Conservation (phyloP, 2,113 vertebrate species). For the Chloropsis cyanopogon region DNA sequence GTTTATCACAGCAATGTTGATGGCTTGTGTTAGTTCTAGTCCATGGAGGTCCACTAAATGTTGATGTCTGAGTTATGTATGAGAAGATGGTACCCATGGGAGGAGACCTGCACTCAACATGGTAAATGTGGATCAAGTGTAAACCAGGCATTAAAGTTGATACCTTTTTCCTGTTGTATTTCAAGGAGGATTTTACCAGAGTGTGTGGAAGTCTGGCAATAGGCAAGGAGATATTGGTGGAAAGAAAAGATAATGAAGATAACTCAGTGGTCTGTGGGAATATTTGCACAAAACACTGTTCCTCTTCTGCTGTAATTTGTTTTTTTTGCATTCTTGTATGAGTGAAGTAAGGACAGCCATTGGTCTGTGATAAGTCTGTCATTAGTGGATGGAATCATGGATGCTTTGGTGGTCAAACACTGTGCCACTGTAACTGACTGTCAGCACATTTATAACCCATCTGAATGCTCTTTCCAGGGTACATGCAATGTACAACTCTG, state of each 20-base stretch:
- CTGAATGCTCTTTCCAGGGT: constrained; percentile 73
- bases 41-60: neutral
- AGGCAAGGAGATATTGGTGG: neutral
- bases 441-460: neutral
- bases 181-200: neutral
- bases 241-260: neutral
- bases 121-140: neutral
- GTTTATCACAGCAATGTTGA: neutral
- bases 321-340: neutral
- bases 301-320: neutral
- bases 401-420: neutral
- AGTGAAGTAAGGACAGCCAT: neutral
- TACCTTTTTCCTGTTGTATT: neutral
- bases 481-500: constrained; percentile 84
- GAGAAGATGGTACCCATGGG: neutral
- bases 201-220: neutral
- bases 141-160: neutral
- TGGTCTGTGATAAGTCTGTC: neutral
- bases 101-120: neutral
- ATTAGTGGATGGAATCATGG: fast-evolving
- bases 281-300: neutral
- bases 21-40: neutral
- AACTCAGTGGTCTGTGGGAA: neutral
- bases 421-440: neutral
- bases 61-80: neutral